Evolutionary conservation across 92 coral and sea anemone genomes (phyloP).

Genomic region (Chrysogorgia sp.): DNA sequence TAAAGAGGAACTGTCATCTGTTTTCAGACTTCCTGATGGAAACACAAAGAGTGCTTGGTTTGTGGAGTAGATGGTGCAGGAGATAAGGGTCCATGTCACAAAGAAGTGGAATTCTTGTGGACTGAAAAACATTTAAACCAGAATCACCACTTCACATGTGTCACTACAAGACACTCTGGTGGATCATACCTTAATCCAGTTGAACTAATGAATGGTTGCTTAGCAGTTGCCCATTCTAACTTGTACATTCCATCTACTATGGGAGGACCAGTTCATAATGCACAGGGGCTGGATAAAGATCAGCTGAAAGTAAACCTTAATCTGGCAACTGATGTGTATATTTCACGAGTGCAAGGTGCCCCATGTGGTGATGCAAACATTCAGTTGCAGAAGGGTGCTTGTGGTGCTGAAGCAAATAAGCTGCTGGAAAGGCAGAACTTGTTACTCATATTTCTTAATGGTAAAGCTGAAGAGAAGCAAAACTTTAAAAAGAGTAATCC

Average conservation of each 20-base stretch:
- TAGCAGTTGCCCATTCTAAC: constrained; percentile 26
- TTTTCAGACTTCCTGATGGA: too few species aligned
- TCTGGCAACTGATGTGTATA: constrained; percentile 48
- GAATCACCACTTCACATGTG: constrained; percentile 19
- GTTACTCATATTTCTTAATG: constrained; percentile 43
- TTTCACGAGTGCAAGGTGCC: constrained; percentile 37
- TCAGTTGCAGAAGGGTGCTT: constrained; percentile 42
- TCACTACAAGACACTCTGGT: constrained; percentile 55
- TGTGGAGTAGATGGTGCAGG: constrained; percentile 35
- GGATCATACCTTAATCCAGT: constrained; percentile 56
- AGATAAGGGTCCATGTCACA: constrained; percentile 30
- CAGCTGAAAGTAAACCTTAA: constrained; percentile 47
- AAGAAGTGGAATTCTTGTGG: constrained; percentile 29
- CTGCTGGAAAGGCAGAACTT: constrained; percentile 28
- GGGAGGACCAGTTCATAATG: constrained; percentile 33
- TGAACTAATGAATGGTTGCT: constrained; percentile 49
- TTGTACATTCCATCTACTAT: constrained; percentile 56
- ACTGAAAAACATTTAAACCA: constrained; percentile 3
- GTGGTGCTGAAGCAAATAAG: constrained; percentile 15
- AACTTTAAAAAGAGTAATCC: constrained; percentile 24
- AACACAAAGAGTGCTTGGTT: too few species aligned
- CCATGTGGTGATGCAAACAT: constrained; percentile 58
- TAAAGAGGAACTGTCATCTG: too few species aligned
- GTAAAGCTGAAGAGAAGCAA: constrained; percentile 37
- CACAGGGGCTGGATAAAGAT: constrained; percentile 37